Evolutionary conservation across 2,797 vertebrate species (phyloP), one percentile per base, ranked within the genome.

Genomic region (Aselliscus stoliczkanus): DNA sequence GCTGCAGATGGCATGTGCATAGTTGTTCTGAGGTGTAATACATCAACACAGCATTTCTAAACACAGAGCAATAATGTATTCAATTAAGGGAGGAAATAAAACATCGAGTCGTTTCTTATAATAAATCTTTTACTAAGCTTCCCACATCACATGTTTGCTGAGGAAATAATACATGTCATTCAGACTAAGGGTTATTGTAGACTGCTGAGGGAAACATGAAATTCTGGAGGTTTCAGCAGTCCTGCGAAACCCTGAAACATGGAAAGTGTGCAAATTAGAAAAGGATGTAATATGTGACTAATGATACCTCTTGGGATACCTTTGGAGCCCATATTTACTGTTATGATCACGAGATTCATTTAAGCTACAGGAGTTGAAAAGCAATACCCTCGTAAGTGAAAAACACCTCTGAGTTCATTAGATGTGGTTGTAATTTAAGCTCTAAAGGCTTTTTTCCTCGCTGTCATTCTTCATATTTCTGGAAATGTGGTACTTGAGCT

Each of bases 131-230:
- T 98, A 97, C 95, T 96, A 98, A 98, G 94, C 90, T 97, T 80
- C 97, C 97, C 96, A 97, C 93, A 98, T 98, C 98, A 98, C 97
- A 98, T 79, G 94, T 97, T 98, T 97, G 98, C 97, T 81, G 95
- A 98, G 98, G 98, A 98, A 98, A 99, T 99, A 98, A 98, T 98
- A 98, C 98, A 98, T 98, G 98, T 98, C 98, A 95, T 98, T 98
- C 97, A 98, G 98, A 98, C 94, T 97, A 98, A 97, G 97, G 98
- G 97, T 97, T 98, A 97, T 98, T 98, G 98, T 97, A 98, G 97
- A 98, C 98, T 98, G 98, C 98, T 98, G 98, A 98, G 98, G 98
- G 98, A 98, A 98, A 98, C 98, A 98, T 96, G 98, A 98, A 98
- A 97, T 98, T 98, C 97, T 98, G 98, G 95, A 98, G 97, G 97